Base-by-base conservation (phyloP, 64 coral and sea anemone species). In the Montipora sp. region DNA sequence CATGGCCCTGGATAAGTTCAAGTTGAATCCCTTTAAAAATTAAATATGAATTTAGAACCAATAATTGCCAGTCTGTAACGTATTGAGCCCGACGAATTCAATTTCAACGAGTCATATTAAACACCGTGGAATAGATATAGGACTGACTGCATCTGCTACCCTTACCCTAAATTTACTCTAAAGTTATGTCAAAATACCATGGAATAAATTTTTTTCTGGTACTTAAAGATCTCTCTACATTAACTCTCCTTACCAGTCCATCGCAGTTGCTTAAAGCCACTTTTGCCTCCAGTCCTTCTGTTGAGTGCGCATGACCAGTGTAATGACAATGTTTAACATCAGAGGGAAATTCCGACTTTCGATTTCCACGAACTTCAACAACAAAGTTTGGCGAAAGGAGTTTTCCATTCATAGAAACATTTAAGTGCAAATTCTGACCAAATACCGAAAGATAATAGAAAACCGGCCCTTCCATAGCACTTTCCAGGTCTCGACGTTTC, bases 241-340 rank as follows among this genome's bases (percentile, higher is more conserved):
- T 36, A 36, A 36, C 11, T 18, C 55, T 74, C 22, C 89, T 91
- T 77, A 91, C 90, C 90, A 91, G 70, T 82, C 90, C 90, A 84
- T 91, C 90, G 75, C 90, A 91, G 80, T 91, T 91, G 59, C 90
- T 91, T 1, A 91, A n/a, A 16, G 90, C 90, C 48, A 91, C 90
- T 61, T 83, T 91, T 48, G 78, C 55, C 36, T 69, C 70, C 66
- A 83, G 69, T 77, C 90, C 79, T 59, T 91, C 58, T 24, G 65
- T 44, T 14, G 79, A 75, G 45, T 83, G 67, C 69, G 59, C 79
- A 8, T 91, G 90, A 76, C 90, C 90, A 65, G 73, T 74, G 24
- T 91, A 91, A 91, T 91, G 90, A 57, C 90, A 91, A 45, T 84
- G 51, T 8, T 50, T n/a, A 73, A 83, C 4, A 15, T 67, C 73